Percentiles rank a stretch among this genome's conserved stretches.
These are phyloP conservation scores for Acholoe squamosa DNA, from an alignment of 2,888 invertebrate genomes.

Conservation along the genomic window DNA sequence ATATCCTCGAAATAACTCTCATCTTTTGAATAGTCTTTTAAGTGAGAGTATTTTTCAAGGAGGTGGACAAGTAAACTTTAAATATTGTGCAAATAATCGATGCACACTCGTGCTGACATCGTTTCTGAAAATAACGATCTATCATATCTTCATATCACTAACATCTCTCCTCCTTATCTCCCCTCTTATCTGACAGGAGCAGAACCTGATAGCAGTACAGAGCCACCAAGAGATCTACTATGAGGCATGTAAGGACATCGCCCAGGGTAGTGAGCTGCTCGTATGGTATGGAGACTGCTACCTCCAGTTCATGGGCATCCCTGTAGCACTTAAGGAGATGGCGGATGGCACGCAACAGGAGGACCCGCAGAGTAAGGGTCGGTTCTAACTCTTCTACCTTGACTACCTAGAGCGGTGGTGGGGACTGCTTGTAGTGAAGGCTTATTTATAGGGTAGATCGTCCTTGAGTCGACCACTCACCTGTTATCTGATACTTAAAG, in stretches of 20 bases:
- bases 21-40: too few relatives aligned
- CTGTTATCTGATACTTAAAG: too few relatives aligned
- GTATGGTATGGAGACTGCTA: slow-evolving; percentile 84
- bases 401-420: background rate
- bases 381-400: background rate
- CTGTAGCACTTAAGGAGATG: slow-evolving; percentile 81
- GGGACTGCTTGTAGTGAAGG: background rate
- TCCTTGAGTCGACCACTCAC: too few relatives aligned
- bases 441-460: too few relatives aligned
- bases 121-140: too few relatives aligned
- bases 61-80: too few relatives aligned
- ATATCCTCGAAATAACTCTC: too few relatives aligned
- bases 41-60: too few relatives aligned
- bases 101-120: too few relatives aligned
- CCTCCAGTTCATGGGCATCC: slow-evolving; percentile 83
- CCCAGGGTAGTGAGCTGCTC: slow-evolving; percentile 81
- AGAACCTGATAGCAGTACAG: slow-evolving; percentile 82
- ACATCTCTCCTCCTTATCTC: background rate
- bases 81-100: too few relatives aligned
- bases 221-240: slow-evolving; percentile 80
- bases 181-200: slow-evolving; percentile 76
- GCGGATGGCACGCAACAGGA: slow-evolving; percentile 70
- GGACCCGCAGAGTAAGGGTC: slow-evolving; percentile 67
- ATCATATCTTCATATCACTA: background rate
- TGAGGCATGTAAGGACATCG: slow-evolving; percentile 81